Evolutionary conservation across 2,797 vertebrate species (phyloP), one percentile per base, ranked within the genome.

Genomic region (Calcarius lapponicus): DNA sequence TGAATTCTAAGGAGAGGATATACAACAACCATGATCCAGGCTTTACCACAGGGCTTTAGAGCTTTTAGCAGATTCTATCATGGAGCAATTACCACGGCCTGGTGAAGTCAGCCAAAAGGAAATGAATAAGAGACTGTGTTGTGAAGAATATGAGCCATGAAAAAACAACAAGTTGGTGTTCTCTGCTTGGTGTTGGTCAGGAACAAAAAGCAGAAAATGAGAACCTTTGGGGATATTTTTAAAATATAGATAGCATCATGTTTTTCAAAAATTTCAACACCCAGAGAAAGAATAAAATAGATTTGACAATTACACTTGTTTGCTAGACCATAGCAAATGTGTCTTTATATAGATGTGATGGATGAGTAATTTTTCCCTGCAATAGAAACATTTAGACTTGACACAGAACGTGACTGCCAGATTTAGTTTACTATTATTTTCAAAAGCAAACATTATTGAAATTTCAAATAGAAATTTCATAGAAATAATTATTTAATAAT

Each of bases 361-460:
- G 15, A 43, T 32, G 16, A 65, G 40, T 47, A 2, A 15, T 83
- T 86, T 74, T 80, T 38, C 28, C 19, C 20, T 34, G 48, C 14
- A 62, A 50, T 7, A 54, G 48, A 70, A 88, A 32, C 14, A 53
- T 38, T 72, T 26, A 57, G 26, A 42, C 2, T 34, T 42, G 34
- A 38, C 51, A 42, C 4, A 42, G 34, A 50, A 65, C 1, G 2
- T n/a, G 14, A 32, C 18, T 40, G 21, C 5, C 0, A 2, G 10
- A 12, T 53, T 31, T 53, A 53, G 51, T 31, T 53, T 20, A 20
- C 29, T 53, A 31, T 31, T 53, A 31, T 53, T 53, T 53, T 53
- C 29, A 53, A 53, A 53, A 53, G 51, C 51, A 31, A 31, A 31
- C 29, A 53, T 29, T 18, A 53, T 11, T 31, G 29, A 53, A 53